Evolutionary conservation across 2,113 vertebrate species (phyloP).

Genomic region (Connochaetes taurinus): DNA sequence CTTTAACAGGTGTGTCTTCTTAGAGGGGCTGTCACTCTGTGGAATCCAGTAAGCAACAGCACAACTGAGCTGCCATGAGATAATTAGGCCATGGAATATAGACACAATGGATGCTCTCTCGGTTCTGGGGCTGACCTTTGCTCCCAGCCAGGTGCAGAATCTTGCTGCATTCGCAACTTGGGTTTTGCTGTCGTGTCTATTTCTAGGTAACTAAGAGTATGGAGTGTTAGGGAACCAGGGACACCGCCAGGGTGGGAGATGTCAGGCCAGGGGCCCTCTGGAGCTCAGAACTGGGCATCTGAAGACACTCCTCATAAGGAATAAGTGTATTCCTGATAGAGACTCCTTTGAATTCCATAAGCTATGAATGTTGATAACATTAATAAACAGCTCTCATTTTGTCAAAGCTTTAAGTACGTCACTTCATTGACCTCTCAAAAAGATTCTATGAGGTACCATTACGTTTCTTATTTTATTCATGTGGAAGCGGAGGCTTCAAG

Average conservation of each 20-base stretch:
- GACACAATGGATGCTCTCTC: rapidly evolving
- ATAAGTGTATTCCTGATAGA: background rate
- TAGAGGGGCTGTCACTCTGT: background rate
- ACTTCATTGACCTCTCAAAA: background rate
- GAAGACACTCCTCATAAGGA: background rate
- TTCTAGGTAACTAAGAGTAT: background rate
- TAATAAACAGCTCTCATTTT: background rate
- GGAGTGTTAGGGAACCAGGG: background rate
- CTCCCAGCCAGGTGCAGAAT: background rate
- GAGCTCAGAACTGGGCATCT: background rate
- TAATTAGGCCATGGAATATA: background rate
- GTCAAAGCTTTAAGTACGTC: background rate
- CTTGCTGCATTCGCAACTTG: background rate
- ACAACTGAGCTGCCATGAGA: background rate
- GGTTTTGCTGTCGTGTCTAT: background rate
- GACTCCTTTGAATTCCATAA: background rate
- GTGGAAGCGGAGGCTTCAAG: background rate
- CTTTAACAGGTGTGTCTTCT: background rate
- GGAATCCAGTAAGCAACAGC: background rate
- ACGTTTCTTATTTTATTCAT: background rate
- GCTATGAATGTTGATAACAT: background rate
- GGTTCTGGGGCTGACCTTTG: background rate
- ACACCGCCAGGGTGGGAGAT: too few species aligned
- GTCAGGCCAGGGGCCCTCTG: background rate
- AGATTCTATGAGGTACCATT: background rate